Evolutionary conservation across 2,113 vertebrate genomes (phyloP).

Genomic region (Semicossyphus pulcher): DNA sequence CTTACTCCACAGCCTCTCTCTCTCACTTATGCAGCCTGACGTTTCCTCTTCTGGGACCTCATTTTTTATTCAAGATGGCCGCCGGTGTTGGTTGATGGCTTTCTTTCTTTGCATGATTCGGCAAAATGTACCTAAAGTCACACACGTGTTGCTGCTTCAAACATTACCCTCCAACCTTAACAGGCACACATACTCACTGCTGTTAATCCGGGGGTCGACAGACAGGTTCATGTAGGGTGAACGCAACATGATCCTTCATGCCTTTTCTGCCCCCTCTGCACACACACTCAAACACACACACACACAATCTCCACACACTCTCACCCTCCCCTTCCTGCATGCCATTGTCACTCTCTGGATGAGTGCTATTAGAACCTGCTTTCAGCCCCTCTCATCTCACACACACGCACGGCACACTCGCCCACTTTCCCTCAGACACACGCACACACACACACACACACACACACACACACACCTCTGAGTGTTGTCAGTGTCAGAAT

Average conservation of each 20-base stretch:
- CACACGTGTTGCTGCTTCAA: conserved; percentile 8
- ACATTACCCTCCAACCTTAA: background rate
- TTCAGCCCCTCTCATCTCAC: conserved; percentile 44
- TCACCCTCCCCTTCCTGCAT: conserved; percentile 39
- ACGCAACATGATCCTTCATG: conserved; percentile 65
- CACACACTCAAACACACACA: conserved; percentile 8
- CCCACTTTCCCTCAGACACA: conserved; percentile 4
- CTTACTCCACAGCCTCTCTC: conserved; percentile 23
- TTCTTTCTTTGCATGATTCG: conserved; percentile 24
- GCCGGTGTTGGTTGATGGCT: conserved; percentile 4
- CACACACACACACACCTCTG: conserved; percentile 30
- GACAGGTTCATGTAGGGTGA: conserved; percentile 68
- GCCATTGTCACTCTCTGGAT: conserved; percentile 57
- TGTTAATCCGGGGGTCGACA: conserved; percentile 35
- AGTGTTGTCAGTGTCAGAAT: conserved; percentile 26
- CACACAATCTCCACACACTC: background rate
- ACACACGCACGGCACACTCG: conserved; percentile 14
- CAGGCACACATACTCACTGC: background rate
- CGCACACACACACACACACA: conserved; percentile 10
- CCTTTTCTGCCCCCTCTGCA: conserved; percentile 22
- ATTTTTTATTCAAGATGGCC: conserved; percentile 69
- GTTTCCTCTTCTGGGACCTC: conserved; percentile 46
- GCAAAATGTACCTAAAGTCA: background rate
- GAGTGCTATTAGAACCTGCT: conserved; percentile 56
- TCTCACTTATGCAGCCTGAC: conserved; percentile 27